Base-by-base conservation (phyloP, 2,113 vertebrate species). In the Gobio gobio region DNA sequence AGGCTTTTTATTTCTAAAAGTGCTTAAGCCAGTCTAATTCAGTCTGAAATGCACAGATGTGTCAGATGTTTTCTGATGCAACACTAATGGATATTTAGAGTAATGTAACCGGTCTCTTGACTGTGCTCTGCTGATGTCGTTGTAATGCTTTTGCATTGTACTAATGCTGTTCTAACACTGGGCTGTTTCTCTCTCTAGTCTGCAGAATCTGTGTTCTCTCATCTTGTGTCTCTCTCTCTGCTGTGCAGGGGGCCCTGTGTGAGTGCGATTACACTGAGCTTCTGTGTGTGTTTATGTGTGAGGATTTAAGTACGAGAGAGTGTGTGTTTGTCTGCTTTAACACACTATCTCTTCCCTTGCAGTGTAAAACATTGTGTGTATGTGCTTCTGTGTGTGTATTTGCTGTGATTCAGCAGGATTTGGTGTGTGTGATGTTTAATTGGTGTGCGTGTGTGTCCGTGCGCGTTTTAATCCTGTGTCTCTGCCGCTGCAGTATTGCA, bases 191-290 rank as follows among this genome's bases (percentile, higher is more conserved):
- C 82, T 89, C 87, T 89, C 87, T 83, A 89, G 89, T 89, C 89
- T 86, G 86, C 89, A 83, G 88, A 87, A 83, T 86, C 84, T 86
- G 85, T 86, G 77, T 86, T 86, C 78, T 86, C 86, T 85, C 88
- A 87, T 81, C 88, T 88, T 89, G 77, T 87, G 87, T 87, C 83
- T 89, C 88, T 88, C 85, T 90, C 84, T 88, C 83, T 88, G 86
- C 89, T 89, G 84, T 88, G 89, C 87, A 88, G 86, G 75, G 88
- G 80, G 83, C 85, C 87, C 83, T 89, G 89, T 89, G 89, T 89
- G 89, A 89, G 89, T 89, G 89, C 70, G 85, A 89, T 87, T 87
- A 80, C 83, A 86, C 83, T 68, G 85, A 49, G 88, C 74, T 89
- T 87, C 73, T 89, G 85, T 86, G 36, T 56, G 59, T 78, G 56